Evolutionary conservation across 2,888 invertebrate genomes (phyloP), one percentile per base, ranked within the genome.

Genomic region (Catotricha subobsoleta): DNA sequence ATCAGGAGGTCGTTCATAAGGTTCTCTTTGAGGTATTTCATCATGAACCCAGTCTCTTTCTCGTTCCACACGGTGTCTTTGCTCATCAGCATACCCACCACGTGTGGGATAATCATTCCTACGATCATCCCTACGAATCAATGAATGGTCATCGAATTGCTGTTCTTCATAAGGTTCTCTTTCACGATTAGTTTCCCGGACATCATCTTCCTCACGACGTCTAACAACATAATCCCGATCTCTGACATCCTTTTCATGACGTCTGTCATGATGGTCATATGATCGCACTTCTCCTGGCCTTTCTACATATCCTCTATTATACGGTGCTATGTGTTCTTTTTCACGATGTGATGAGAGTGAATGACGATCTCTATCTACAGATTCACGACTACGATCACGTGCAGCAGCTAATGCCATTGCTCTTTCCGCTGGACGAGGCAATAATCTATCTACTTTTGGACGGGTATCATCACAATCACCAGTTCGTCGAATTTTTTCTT

Each of bases 351-450:
- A 29, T 44, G 46, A 46, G 4, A 42, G 29, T 35, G 39, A 39
- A 3, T 25, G 33, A 3, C 45, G 43, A 19, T 42, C 29, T 1
- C 44, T 44, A 27, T 48, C 48, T 9, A 25, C 15, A 13, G 43
- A 34, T 37, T 45, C 62, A 0, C 61, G 51, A 19, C 53, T 55
- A 18, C 56, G 61, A 0, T 51, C 54, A 3, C 59, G 51, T 44
- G 68, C 69, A 27, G 68, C 67, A 16, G 71, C 67, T 42, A 73
- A 61, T 15, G 72, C 72, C 42, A 72, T 65, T 40, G 77, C 62
- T 6, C 79, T 64, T 50, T 77, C 76, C 44, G 74, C 71, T 12
- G 73, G 71, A 39, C 74, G 62, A 1, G 75, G 74, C 21, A 76
- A 54, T 27, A 76, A 58, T 34, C 76, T 65, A 51, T 76, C 76